Percentiles rank a stretch among this genome's conserved stretches.
Evolutionary conservation across 2,888 invertebrate species (phyloP).

Genomic region (Drosophila prolongata): DNA sequence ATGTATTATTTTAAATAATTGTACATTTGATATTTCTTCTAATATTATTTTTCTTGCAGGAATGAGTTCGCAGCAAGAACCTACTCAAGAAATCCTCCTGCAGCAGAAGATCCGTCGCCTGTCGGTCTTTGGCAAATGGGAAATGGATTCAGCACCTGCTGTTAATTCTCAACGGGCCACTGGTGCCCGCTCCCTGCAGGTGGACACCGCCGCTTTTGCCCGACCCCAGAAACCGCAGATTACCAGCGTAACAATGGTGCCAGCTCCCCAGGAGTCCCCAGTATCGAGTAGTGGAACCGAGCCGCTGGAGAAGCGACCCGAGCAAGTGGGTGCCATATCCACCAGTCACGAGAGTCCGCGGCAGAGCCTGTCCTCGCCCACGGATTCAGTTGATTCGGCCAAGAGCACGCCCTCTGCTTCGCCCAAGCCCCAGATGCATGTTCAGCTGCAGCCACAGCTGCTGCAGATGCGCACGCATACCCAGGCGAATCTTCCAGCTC

Average conservation of each 20-base stretch:
- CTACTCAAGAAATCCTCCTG: no score
- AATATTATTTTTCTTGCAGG: no score
- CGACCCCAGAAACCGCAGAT: slow-evolving; percentile 63
- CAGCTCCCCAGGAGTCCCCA: slow-evolving; percentile 84
- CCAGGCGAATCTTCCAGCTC: slow-evolving; percentile 64
- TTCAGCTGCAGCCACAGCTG: slow-evolving; percentile 47
- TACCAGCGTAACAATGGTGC: slow-evolving; percentile 82
- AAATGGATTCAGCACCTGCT: slow-evolving; percentile 27
- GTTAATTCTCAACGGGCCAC: neutral
- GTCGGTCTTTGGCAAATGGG: slow-evolving; percentile 64
- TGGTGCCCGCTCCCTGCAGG: slow-evolving; percentile 52
- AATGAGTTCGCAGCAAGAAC: no score
- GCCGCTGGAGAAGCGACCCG: slow-evolving; percentile 87
- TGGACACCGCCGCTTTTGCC: slow-evolving; percentile 60
- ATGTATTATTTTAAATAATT: no score
- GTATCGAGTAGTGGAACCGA: slow-evolving; percentile 75
- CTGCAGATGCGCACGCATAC: slow-evolving; percentile 47
- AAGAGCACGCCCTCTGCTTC: slow-evolving; percentile 58
- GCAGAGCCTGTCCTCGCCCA: slow-evolving; percentile 87
- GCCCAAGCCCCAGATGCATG: slow-evolving; percentile 84
- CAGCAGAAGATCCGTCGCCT: slow-evolving; percentile 70
- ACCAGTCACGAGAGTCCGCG: slow-evolving; percentile 92
- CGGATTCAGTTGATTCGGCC: slow-evolving; percentile 80
- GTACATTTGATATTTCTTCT: no score
- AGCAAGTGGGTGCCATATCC: slow-evolving; percentile 93